Evolutionary conservation across 2,888 invertebrate species (phyloP), one percentile per base, ranked within the genome.

Genomic region (Helleia helle): DNA sequence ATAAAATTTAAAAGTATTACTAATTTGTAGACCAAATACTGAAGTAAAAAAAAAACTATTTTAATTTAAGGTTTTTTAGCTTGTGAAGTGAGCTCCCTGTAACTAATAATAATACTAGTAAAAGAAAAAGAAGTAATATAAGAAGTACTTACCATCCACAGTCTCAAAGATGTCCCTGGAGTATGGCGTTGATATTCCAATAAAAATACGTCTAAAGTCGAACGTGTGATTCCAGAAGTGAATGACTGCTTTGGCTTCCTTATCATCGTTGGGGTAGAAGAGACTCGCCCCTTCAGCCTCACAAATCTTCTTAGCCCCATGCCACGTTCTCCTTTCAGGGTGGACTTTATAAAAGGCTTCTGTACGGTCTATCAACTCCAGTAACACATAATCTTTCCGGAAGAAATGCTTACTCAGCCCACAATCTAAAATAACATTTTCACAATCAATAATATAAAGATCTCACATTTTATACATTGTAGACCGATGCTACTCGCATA

Each of bases 371-470:
- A 34, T n/a, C n/a, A n/a, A n/a, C n/a, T n/a, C n/a, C n/a, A n/a
- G n/a, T n/a, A n/a, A n/a, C n/a, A n/a, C n/a, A n/a, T 34, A 34
- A 18, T 34, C 34, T 11, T 34, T 34, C 12, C 34, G 18, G 22
- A 34, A 34, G 34, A 34, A 34, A 11, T 34, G 34, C 4, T 8
- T 34, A 22, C 12, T 34, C 15, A 9, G 9, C 8, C 11, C 9
- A 4, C 12, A 18, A 34, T 34, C 34, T 34, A 34, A 34, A 34
- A 34, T 18, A 12, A 8, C 11, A 22, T 3, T 9, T 31, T 15
- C 22, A 18, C 8, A 12, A 11, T 34, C 2, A 34, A 22, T 18
- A 8, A 26, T n/a, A 11, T 34, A 34, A 15, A 11, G 15, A 3
- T 18, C 15, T 17, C 31, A 17, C n/a, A n/a, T n/a, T n/a, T n/a